A percentile compares a stretch with the other conserved stretches of the same genome.
Conservation (phyloP, 2,797 vertebrate species). For the Gallinago stenura region DNA sequence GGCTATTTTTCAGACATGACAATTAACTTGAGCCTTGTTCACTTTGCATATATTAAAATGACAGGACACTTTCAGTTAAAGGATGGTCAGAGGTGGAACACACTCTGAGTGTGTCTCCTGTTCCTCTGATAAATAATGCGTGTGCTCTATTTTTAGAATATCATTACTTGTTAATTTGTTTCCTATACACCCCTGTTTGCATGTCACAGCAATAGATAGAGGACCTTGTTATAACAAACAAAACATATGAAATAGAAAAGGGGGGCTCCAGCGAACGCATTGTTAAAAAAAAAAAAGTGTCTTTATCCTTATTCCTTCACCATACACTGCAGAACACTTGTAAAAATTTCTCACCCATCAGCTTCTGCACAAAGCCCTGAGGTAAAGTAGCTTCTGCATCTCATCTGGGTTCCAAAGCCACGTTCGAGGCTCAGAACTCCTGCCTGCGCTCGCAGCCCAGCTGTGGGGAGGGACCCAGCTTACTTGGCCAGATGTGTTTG, state of each 20-base stretch:
- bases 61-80: background rate
- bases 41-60: background rate
- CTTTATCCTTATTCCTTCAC: background rate
- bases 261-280: background rate
- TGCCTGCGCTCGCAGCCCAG: background rate
- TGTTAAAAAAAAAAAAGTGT: background rate
- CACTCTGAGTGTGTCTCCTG: background rate
- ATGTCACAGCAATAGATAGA: background rate
- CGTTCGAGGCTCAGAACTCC: background rate
- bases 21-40: slow-evolving; percentile 18
- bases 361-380: background rate
- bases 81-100: background rate
- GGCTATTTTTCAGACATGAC: slow-evolving; percentile 8
- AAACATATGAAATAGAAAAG: background rate
- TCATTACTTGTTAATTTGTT: slow-evolving; percentile 10
- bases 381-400: background rate
- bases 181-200: background rate
- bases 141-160: background rate
- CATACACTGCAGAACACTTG: background rate
- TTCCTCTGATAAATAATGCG: background rate
- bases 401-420: background rate
- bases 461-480: background rate
- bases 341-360: background rate
- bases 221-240: background rate
- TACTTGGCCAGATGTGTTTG: background rate